phyloP scores from a whole-genome alignment of 2,797 vertebrate genomes.

The Neosilurus mollespiculum region DNA sequence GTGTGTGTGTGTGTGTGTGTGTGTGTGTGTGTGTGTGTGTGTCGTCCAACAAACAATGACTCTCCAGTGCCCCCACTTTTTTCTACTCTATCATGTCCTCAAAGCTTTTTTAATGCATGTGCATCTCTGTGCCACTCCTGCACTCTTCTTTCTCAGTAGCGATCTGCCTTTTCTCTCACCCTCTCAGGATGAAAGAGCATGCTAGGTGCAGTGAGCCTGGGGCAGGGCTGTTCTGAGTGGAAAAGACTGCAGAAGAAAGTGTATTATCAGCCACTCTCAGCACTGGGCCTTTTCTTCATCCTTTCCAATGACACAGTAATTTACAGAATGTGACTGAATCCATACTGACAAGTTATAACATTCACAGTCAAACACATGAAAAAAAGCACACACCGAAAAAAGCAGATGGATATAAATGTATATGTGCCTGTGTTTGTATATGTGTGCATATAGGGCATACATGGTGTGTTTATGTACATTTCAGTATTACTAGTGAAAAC shows the following conservation, averaged over 20 bases:
- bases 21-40: not conserved
- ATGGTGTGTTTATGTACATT: too few relatives aligned
- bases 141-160: slow-evolving; percentile 1
- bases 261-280: slow-evolving; percentile 32
- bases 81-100: slow-evolving; percentile 7
- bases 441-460: too few relatives aligned
- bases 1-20: not conserved
- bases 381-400: not conserved
- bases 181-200: slow-evolving; percentile 37
- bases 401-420: not conserved
- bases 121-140: not conserved
- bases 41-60: not conserved
- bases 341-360: not conserved
- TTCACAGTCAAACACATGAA: not conserved
- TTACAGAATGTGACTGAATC: not conserved
- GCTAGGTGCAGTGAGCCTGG: slow-evolving; percentile 29
- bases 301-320: not conserved
- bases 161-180: slow-evolving; percentile 17
- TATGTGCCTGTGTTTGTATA: too few relatives aligned
- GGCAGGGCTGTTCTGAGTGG: slow-evolving; percentile 20
- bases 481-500: too few relatives aligned
- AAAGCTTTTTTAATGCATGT: slow-evolving; percentile 15
- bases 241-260: slow-evolving; percentile 18
- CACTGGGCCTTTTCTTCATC: slow-evolving; percentile 4
- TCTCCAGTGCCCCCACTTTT: not conserved